phyloP scores from a whole-genome alignment of 2,113 vertebrate genomes.

The Pelecanus crispus region DNA sequence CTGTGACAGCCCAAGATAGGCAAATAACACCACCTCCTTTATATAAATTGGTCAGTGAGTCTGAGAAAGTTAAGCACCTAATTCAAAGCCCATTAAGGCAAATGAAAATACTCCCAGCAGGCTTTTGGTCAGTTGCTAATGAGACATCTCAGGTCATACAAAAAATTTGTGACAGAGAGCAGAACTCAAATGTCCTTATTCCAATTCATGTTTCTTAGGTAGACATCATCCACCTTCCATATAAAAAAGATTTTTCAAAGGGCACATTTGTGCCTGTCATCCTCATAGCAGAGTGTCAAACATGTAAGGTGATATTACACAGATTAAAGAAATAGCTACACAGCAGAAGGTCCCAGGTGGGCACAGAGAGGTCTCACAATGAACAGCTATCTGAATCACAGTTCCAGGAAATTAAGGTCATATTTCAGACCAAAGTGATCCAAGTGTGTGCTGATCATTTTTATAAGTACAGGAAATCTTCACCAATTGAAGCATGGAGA shows the following conservation, averaged over 20 bases:
- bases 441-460: conserved; percentile 14
- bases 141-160: conserved; percentile 37
- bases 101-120: conserved; percentile 55
- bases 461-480: neutral
- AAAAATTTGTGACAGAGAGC: conserved; percentile 38
- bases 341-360: conserved; percentile 13
- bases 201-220: neutral
- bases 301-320: neutral
- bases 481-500: neutral
- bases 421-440: conserved; percentile 51
- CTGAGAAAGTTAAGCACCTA: conserved; percentile 50
- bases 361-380: neutral
- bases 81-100: conserved; percentile 51
- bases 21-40: conserved; percentile 35
- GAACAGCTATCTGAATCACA: neutral
- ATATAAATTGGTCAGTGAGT: conserved; percentile 34
- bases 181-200: conserved; percentile 30
- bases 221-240: neutral
- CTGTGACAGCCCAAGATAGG: conserved; percentile 1
- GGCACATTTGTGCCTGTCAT: conserved; percentile 5
- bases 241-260: conserved; percentile 14
- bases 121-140: conserved; percentile 47
- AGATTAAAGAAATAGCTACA: neutral
- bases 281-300: neutral
- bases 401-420: conserved; percentile 10